A percentile compares a stretch with the other conserved stretches of the same genome.
Conservation (phyloP, 1,140 invertebrate genomes). For the Chironomus striatipennis region DNA sequence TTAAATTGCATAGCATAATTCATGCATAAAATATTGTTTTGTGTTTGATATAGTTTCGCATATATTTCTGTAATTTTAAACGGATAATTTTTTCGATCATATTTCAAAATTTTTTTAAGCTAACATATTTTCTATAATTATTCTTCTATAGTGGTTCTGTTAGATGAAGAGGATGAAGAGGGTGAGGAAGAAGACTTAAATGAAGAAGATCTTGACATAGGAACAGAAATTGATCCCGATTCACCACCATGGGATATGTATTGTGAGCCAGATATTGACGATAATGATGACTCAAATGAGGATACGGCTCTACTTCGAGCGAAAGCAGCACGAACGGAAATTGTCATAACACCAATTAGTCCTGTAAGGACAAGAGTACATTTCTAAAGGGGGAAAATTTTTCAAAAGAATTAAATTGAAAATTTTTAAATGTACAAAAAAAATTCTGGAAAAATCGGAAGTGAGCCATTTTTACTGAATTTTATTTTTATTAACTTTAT, state of each 20-base stretch:
- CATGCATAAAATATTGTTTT: no score
- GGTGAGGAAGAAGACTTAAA: constrained; percentile 36
- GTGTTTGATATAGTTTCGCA: no score
- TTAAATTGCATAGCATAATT: no score
- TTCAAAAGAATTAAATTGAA: no score
- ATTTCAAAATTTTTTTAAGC: background rate
- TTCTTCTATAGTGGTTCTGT: constrained; percentile 40
- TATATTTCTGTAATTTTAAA: background rate
- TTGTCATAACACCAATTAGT: constrained; percentile 43
- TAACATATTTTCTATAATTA: no score
- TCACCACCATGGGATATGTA: constrained; percentile 40
- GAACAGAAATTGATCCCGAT: constrained; percentile 38
- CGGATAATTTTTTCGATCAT: background rate
- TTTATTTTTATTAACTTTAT: no score
- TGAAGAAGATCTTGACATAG: constrained; percentile 40
- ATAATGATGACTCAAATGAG: constrained; percentile 44
- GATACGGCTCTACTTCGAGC: constrained; percentile 47
- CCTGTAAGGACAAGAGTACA: constrained; percentile 32
- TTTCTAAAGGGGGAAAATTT: background rate
- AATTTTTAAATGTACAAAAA: no score
- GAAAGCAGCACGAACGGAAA: constrained; percentile 39
- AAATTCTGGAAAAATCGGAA: no score
- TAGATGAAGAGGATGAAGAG: constrained; percentile 45
- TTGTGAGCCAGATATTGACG: constrained; percentile 42
- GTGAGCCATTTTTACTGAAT: no score